A percentile compares a stretch with the other conserved stretches of the same genome.
Conservation (phyloP, 2,113 vertebrate genomes). For the Garra rufa region DNA sequence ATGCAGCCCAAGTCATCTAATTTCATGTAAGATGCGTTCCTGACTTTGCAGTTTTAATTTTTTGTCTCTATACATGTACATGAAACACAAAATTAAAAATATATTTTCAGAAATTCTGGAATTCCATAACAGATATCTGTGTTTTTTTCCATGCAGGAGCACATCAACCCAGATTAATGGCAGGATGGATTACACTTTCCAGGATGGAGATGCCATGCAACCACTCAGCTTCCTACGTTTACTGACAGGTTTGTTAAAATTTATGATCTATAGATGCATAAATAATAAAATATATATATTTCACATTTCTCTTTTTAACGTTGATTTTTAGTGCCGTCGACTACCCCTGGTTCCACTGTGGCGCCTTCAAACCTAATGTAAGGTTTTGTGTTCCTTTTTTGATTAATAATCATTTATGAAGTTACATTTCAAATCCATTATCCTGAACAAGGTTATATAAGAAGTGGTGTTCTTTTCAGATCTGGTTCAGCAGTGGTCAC, state of each 20-base stretch:
- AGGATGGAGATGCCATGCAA: neutral
- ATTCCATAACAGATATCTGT: neutral
- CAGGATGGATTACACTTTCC: conserved; percentile 6
- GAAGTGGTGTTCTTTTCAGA: rapidly evolving
- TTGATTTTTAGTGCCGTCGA: too few relatives aligned
- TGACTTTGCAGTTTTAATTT: neutral
- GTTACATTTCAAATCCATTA: too few relatives aligned
- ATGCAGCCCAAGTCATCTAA: neutral
- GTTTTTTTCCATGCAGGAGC: neutral
- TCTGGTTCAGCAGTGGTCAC: neutral
- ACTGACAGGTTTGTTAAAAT: too few relatives aligned
- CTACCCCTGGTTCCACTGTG: neutral
- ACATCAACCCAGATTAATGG: neutral
- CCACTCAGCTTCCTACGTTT: neutral
- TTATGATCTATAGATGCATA: too few relatives aligned
- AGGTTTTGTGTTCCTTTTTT: neutral
- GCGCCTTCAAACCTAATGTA: neutral
- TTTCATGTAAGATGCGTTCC: neutral
- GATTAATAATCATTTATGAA: too few relatives aligned
- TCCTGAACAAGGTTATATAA: too few relatives aligned
- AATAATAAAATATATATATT: too few relatives aligned
- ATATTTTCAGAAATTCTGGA: neutral
- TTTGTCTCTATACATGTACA: neutral
- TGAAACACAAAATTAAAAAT: neutral
- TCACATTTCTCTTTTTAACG: too few relatives aligned